Conservation (phyloP, 2,888 invertebrate species). For the Lamproptera curius region DNA sequence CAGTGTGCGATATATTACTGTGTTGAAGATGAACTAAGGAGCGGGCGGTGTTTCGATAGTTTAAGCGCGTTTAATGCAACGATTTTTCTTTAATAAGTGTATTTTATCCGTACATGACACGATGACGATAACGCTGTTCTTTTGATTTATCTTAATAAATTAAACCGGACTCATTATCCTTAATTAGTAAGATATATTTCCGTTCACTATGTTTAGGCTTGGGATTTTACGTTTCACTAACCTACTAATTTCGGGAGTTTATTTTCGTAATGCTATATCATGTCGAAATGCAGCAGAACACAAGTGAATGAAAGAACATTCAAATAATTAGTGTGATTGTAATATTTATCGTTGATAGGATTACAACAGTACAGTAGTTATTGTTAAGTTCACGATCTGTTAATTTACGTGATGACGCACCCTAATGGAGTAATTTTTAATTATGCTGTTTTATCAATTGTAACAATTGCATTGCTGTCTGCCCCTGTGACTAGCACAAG, state of each 20-base stretch:
- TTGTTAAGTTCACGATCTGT: not conserved
- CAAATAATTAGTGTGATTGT: too few relatives aligned
- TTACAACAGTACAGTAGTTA: too few relatives aligned
- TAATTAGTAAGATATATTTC: not conserved
- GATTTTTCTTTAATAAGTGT: too few relatives aligned
- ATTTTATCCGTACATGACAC: not conserved
- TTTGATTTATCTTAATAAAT: not conserved
- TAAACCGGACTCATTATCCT: not conserved
- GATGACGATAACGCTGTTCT: not conserved
- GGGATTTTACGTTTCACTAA: not conserved
- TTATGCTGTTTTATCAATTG: not conserved
- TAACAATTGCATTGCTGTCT: conserved; percentile 23
- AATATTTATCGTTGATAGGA: too few relatives aligned
- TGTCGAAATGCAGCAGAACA: too few relatives aligned
- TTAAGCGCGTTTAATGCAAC: not conserved
- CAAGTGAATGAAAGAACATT: too few relatives aligned
- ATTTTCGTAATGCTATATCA: too few relatives aligned
- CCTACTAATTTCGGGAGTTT: too few relatives aligned
- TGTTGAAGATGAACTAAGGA: conserved; percentile 1
- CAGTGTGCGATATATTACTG: conserved; percentile 9
- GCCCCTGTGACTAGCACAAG: too few relatives aligned
- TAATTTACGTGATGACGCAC: not conserved
- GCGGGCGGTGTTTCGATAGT: conserved; percentile 2
- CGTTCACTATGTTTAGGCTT: not conserved
- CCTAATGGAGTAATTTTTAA: not conserved